Evolutionary conservation across 30 jellyfish, hydroid and myxozoan species (phyloP).

Genomic region (Nemopilema nomurai): DNA sequence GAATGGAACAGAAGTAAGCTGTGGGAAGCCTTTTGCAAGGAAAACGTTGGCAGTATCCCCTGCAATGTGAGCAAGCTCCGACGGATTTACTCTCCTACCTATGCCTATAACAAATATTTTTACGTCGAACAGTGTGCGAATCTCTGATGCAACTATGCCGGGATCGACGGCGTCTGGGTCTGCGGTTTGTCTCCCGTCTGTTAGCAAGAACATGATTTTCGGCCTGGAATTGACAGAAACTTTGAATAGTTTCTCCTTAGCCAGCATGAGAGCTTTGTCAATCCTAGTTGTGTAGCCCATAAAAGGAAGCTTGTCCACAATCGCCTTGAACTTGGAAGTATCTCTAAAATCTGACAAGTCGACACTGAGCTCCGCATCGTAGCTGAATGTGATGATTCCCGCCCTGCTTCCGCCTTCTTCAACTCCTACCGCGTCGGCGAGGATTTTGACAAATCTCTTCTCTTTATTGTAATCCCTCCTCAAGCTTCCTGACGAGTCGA

Average conservation of each 20-base stretch:
- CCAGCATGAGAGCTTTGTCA: conserved; percentile 79
- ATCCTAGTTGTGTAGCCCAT: conserved; percentile 85
- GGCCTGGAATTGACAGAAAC: conserved; percentile 68
- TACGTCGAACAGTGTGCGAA: conserved; percentile 55
- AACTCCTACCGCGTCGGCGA: conserved; percentile 67
- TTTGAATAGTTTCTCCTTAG: conserved; percentile 57
- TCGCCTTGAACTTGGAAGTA: conserved; percentile 49
- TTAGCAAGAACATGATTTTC: conserved; percentile 66
- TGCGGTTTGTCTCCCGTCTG: conserved; percentile 89
- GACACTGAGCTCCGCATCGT: conserved; percentile 77
- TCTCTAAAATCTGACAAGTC: conserved; percentile 44
- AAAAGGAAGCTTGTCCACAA: conserved; percentile 79
- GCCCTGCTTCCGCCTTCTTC: conserved; percentile 78
- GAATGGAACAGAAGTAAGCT: conserved; percentile 46
- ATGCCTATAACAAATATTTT: conserved; percentile 72
- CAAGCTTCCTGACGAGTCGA: conserved; percentile 90
- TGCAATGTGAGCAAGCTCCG: conserved; percentile 77
- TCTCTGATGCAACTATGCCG: conserved; percentile 67
- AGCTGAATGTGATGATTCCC: conserved; percentile 83
- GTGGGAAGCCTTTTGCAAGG: conserved; percentile 58
- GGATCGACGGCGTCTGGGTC: conserved; percentile 87
- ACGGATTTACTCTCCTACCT: conserved; percentile 65
- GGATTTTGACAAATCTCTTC: conserved; percentile 74
- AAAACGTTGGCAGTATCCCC: conserved; percentile 45
- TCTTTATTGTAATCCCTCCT: conserved; percentile 70